Percentiles rank a stretch among this genome's conserved stretches.
Evolutionary conservation across 2,888 invertebrate species (phyloP).

Genomic region (Pollenia griseotomentosa): DNA sequence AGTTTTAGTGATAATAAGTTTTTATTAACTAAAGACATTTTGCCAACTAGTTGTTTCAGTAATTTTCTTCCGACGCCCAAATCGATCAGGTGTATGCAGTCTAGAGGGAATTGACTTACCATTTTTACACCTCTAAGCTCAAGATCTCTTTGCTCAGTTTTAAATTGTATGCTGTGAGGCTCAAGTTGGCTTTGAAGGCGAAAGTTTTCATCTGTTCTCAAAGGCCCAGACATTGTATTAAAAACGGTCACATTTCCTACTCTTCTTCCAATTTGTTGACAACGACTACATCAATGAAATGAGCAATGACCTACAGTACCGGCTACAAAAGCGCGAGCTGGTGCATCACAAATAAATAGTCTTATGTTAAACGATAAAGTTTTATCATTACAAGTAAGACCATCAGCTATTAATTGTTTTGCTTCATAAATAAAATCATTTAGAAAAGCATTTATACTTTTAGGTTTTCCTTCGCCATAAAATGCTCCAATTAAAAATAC

Average conservation of each 20-base stretch:
- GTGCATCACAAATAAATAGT: too few relatives aligned
- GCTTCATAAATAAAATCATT: neutral
- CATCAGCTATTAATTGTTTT: constrained; percentile 46
- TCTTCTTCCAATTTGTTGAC: too few relatives aligned
- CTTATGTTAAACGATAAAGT: neutral
- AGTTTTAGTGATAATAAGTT: too few relatives aligned
- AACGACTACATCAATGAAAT: too few relatives aligned
- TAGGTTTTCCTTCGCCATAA: too few relatives aligned
- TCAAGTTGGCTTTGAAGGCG: constrained; percentile 37
- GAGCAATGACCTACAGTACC: too few relatives aligned
- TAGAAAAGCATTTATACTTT: too few relatives aligned
- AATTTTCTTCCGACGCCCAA: neutral
- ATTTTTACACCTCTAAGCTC: constrained; percentile 31
- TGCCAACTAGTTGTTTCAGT: too few relatives aligned
- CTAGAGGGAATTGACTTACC: constrained; percentile 42
- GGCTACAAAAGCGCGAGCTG: too few relatives aligned
- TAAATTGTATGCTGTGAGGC: constrained; percentile 25
- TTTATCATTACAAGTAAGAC: constrained; percentile 25
- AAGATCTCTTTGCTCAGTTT: constrained; percentile 23
- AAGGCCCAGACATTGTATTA: constrained; percentile 18
- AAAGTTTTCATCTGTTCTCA: constrained; percentile 56
- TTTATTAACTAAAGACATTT: too few relatives aligned
- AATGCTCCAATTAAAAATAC: too few relatives aligned
- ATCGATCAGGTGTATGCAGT: constrained; percentile 47
- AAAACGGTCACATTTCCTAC: constrained; percentile 5